Evolutionary conservation across 2,888 invertebrate species (phyloP), one percentile per base, ranked within the genome.

Genomic region (Melieria picta): DNA sequence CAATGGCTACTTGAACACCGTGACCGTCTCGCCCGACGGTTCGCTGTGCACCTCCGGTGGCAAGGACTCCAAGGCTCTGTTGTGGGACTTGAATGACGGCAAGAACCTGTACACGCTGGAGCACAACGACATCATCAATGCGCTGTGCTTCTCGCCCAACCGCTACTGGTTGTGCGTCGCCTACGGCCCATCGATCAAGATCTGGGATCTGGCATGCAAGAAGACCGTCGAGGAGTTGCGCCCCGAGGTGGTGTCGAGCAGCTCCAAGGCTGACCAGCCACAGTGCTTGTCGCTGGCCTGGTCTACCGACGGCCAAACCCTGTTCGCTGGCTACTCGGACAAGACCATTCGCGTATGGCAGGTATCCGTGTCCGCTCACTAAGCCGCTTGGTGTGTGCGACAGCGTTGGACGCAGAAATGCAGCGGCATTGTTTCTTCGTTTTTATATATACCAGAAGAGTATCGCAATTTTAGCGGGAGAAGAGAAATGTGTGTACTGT

Each of bases 121-220:
- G 86, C 99, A 99, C 88, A 98, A 97, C 88, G 98, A 98, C 86
- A 95, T 96, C 87, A 99, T 99, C 89, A 98, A 98, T 81, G 95
- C 99, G 5, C 89, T 99, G 81, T 97, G 97, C 91, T 99, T 99
- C 93, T 98, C 98, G 77, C 99, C 99, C 76, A 99, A 99, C 90
- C 93, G 98, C 85, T 99, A 99, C 86, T 99, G 99, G 99, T 91
- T 99, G 77, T 99, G 99, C 88, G 99, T 98, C 84, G 99, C 99
- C 42, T 98, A 96, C 83, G 99, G 99, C 81, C 96, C 98, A 77
- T 94, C 94, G 80, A 98, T 99, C 87, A 98, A 98, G 89, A 99
- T 99, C 87, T 99, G 99, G 99, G 99, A 99, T 90, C 91, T 99
- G 88, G 99, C 99, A 89, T 97, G 96, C 89, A 99, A 99, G 91